These are phyloP conservation scores for Acropternis orthonyx DNA, from an alignment of 2,797 vertebrate species.

Conservation along the genomic window DNA sequence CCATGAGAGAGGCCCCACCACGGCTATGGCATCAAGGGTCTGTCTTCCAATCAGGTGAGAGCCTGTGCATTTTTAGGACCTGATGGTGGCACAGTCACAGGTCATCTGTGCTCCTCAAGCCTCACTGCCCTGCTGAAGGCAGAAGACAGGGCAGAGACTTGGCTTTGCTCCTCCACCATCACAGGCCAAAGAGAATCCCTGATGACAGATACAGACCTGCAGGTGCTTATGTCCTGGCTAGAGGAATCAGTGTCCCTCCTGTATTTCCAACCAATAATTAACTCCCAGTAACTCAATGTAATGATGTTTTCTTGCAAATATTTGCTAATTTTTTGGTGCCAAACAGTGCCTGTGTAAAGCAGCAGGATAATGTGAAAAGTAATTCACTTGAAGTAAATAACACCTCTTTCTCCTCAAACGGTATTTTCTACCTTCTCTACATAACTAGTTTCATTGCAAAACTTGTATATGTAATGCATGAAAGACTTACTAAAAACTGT, in stretches of 20 bases:
- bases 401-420: background rate
- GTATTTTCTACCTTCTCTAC: background rate
- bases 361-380: background rate
- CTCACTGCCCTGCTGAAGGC: background rate
- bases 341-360: background rate
- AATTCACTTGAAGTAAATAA: background rate
- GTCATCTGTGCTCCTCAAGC: background rate
- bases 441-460: background rate
- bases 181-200: background rate
- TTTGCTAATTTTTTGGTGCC: background rate
- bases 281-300: background rate
- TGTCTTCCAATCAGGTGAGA: background rate
- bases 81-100: background rate
- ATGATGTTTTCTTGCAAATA: background rate
- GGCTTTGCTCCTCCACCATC: background rate
- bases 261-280: background rate
- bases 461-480: background rate
- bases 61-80: background rate
- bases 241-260: background rate
- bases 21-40: background rate
- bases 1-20: background rate
- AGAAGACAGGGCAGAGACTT: background rate
- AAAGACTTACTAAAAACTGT: background rate
- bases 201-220: background rate
- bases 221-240: background rate